Evolutionary conservation across 2,113 vertebrate genomes (phyloP).

Genomic region (Siniperca knerii): DNA sequence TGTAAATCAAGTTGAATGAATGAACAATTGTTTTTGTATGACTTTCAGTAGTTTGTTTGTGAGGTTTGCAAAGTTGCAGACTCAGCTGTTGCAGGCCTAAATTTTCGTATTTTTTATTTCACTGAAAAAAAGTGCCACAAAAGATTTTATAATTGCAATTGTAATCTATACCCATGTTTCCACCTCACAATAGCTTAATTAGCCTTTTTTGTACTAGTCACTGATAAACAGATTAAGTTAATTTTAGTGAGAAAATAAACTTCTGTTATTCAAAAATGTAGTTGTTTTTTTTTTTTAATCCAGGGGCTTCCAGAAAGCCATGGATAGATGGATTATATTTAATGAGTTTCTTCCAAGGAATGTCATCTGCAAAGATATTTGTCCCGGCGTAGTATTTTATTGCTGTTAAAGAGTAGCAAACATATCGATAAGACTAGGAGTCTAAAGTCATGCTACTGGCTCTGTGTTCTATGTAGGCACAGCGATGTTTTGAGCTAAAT

Average conservation of each 20-base stretch:
- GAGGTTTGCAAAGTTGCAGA: neutral
- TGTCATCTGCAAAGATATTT: neutral
- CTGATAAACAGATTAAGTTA: neutral
- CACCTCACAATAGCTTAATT: conserved; percentile 27
- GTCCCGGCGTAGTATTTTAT: neutral
- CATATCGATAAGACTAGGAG: too few species aligned
- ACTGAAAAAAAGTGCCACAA: neutral
- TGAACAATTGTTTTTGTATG: neutral
- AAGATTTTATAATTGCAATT: conserved; percentile 8
- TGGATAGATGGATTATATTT: neutral
- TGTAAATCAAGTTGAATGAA: neutral
- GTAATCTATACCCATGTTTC: neutral
- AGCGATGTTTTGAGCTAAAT: neutral
- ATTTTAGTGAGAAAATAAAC: neutral
- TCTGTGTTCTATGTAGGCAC: too few species aligned
- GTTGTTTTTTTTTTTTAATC: too few species aligned
- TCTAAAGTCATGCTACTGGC: too few species aligned
- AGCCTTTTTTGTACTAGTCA: neutral
- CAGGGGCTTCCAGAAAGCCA: too few species aligned
- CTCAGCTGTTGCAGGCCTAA: too few species aligned
- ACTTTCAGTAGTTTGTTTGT: neutral
- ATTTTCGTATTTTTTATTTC: neutral
- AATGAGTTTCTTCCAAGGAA: neutral
- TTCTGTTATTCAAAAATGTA: neutral
- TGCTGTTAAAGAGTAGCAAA: neutral